Conservation (phyloP, 2,113 vertebrate genomes). For the Willisornis vidua region DNA sequence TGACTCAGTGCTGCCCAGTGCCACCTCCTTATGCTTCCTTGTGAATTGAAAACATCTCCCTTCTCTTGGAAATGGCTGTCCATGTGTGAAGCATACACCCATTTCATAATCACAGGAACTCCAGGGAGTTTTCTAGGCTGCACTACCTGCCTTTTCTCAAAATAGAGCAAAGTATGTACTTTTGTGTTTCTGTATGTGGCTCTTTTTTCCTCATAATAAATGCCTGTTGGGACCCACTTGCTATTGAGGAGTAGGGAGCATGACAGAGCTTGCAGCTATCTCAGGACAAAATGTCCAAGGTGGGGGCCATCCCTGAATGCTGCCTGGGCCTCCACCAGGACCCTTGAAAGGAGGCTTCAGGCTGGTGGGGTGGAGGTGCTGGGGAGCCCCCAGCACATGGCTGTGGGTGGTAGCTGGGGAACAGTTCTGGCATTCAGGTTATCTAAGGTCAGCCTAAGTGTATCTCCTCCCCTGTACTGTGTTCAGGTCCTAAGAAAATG, state of each 20-base stretch:
- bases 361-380: neutral
- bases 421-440: neutral
- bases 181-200: neutral
- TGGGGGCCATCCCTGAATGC: neutral
- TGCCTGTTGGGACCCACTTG: neutral
- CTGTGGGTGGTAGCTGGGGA: neutral
- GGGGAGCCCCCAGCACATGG: neutral
- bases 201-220: neutral
- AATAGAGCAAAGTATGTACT: neutral
- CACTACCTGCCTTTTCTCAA: neutral
- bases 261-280: neutral
- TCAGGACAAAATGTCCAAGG: neutral
- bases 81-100: fast-evolving
- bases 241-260: neutral
- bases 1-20: neutral
- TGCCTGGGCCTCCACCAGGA: neutral
- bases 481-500: neutral
- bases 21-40: neutral
- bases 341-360: neutral
- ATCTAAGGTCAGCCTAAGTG: neutral
- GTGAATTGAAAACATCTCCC: neutral
- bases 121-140: neutral
- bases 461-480: neutral
- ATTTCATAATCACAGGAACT: neutral
- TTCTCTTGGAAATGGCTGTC: neutral